phyloP scores from a whole-genome alignment of 2,888 invertebrate species.

The Aromia moschata region DNA sequence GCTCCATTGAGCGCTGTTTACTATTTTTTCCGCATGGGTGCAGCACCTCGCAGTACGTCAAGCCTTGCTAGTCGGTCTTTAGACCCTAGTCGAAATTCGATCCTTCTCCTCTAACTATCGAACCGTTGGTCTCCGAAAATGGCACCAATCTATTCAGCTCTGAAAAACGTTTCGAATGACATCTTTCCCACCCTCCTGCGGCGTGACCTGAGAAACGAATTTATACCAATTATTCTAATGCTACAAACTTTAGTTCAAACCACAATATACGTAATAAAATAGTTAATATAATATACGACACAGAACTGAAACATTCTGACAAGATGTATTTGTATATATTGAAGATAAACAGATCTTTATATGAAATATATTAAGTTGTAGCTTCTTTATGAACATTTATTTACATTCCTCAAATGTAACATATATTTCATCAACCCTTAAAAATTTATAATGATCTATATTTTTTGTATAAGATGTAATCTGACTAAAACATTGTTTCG shows the following conservation, averaged over 20 bases:
- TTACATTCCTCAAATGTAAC: slow-evolving; percentile 6
- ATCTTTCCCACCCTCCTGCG: too few relatives aligned
- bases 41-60: too few relatives aligned
- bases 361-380: slow-evolving; percentile 27
- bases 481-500: slow-evolving; percentile 1
- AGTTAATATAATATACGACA: slow-evolving; percentile 30
- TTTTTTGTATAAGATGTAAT: slow-evolving; percentile 6
- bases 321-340: slow-evolving; percentile 30
- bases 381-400: slow-evolving; percentile 18
- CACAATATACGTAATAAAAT: slow-evolving; percentile 38
- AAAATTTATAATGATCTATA: not conserved
- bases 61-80: too few relatives aligned
- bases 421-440: slow-evolving; percentile 2
- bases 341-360: slow-evolving; percentile 35
- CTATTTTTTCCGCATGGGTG: too few relatives aligned
- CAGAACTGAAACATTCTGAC: slow-evolving; percentile 36
- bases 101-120: too few relatives aligned
- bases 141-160: too few relatives aligned
- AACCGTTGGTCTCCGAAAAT: too few relatives aligned
- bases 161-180: too few relatives aligned
- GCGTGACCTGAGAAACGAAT: not conserved
- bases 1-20: too few relatives aligned
- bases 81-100: too few relatives aligned
- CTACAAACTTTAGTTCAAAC: slow-evolving; percentile 31
- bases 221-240: slow-evolving; percentile 10